Conservation (phyloP, 2,888 invertebrate genomes). For the Cephus nigrinus region DNA sequence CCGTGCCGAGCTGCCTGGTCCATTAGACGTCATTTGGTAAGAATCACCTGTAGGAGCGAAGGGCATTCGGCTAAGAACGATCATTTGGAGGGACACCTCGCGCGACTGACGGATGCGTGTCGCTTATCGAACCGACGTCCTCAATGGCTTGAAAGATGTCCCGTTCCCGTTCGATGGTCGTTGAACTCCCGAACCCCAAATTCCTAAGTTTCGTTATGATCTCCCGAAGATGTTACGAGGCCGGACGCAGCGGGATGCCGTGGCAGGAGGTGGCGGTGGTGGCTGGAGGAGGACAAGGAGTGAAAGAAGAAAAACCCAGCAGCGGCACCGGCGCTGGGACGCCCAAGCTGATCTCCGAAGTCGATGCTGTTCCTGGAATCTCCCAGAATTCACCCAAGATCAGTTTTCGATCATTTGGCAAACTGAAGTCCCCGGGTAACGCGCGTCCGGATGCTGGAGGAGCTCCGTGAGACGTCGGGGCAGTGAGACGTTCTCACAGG, state of each 20-base stretch:
- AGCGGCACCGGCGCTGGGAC: no score
- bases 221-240: slow-evolving; percentile 27
- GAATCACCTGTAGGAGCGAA: slow-evolving; percentile 38
- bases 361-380: slow-evolving; percentile 15
- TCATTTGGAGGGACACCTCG: slow-evolving; percentile 19
- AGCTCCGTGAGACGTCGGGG: no score
- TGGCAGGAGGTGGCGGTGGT: slow-evolving; percentile 2
- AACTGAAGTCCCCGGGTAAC: no score
- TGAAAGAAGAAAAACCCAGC: no score
- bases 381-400: neutral
- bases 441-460: no score
- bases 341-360: neutral
- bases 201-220: slow-evolving; percentile 26
- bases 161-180: slow-evolving; percentile 26
- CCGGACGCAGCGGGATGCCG: slow-evolving; percentile 20
- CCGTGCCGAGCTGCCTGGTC: slow-evolving; percentile 2
- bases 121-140: slow-evolving; percentile 42
- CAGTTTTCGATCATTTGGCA: no score
- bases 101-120: slow-evolving; percentile 44
- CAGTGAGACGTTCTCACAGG: slow-evolving; percentile 1
- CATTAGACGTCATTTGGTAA: slow-evolving; percentile 38
- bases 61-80: neutral
- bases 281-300: neutral
- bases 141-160: slow-evolving; percentile 46
- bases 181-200: slow-evolving; percentile 32